These are phyloP conservation scores for Neotoxoptera formosana DNA, from an alignment of 1,140 invertebrate genomes.

Conservation along the genomic window DNA sequence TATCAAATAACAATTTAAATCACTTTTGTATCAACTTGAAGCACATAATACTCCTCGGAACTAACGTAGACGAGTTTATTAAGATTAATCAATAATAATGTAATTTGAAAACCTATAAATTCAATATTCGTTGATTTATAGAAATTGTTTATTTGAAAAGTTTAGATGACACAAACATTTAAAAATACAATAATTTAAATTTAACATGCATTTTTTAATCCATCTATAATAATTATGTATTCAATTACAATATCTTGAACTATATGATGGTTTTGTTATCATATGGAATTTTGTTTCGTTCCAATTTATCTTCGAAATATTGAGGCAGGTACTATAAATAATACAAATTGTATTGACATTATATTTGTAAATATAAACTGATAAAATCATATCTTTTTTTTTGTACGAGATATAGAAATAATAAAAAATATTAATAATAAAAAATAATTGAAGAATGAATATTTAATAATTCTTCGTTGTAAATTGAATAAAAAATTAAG, in stretches of 20 bases:
- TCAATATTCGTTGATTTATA: background rate
- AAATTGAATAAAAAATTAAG: background rate
- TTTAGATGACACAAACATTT: background rate
- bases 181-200: background rate
- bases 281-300: background rate
- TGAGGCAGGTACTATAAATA: background rate
- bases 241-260: background rate
- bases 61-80: background rate
- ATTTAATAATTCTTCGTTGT: background rate
- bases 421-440: too few species aligned
- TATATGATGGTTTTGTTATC: background rate
- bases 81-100: background rate
- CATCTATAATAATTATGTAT: background rate
- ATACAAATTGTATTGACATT: background rate
- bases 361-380: background rate
- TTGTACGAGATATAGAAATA: background rate
- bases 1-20: background rate
- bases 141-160: background rate
- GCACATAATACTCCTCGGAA: background rate
- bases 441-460: background rate
- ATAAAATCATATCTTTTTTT: background rate
- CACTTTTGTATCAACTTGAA: background rate
- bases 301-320: background rate
- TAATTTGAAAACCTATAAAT: background rate
- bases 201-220: background rate